A percentile compares a stretch with the other conserved stretches of the same genome.
phyloP scores from a whole-genome alignment of 2,888 invertebrate genomes.

The Resseliella maxima region DNA sequence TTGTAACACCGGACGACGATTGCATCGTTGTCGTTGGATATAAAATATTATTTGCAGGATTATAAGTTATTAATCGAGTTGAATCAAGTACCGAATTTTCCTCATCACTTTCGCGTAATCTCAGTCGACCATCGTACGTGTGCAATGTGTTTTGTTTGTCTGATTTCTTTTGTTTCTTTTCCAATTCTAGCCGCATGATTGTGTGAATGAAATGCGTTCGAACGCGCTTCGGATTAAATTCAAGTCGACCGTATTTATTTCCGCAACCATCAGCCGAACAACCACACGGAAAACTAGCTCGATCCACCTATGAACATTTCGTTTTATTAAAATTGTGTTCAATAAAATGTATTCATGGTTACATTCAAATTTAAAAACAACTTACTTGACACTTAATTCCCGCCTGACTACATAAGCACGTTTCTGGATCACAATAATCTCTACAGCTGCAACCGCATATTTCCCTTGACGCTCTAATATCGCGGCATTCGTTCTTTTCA shows the following conservation, averaged over 20 bases:
- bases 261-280: slow-evolving; percentile 94
- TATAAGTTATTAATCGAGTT: slow-evolving; percentile 2
- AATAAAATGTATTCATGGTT: no score
- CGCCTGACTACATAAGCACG: slow-evolving; percentile 92
- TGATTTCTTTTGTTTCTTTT: slow-evolving; percentile 79
- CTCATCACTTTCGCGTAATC: slow-evolving; percentile 6
- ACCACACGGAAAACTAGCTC: slow-evolving; percentile 95
- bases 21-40: slow-evolving; percentile 38
- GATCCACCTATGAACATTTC: slow-evolving; percentile 89
- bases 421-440: slow-evolving; percentile 94
- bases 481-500: slow-evolving; percentile 94
- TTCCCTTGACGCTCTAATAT: slow-evolving; percentile 91
- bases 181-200: slow-evolving; percentile 89
- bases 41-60: slow-evolving; percentile 33
- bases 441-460: slow-evolving; percentile 94
- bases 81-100: neutral
- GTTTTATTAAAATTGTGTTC: no score
- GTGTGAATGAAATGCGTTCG: slow-evolving; percentile 98
- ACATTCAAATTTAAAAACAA: no score
- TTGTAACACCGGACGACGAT: slow-evolving; percentile 6
- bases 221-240: slow-evolving; percentile 95
- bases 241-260: slow-evolving; percentile 91
- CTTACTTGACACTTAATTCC: slow-evolving; percentile 93
- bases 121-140: slow-evolving; percentile 31
- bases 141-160: slow-evolving; percentile 56